phyloP scores from a whole-genome alignment of 2,113 vertebrate genomes.

The Hemicordylus capensis region DNA sequence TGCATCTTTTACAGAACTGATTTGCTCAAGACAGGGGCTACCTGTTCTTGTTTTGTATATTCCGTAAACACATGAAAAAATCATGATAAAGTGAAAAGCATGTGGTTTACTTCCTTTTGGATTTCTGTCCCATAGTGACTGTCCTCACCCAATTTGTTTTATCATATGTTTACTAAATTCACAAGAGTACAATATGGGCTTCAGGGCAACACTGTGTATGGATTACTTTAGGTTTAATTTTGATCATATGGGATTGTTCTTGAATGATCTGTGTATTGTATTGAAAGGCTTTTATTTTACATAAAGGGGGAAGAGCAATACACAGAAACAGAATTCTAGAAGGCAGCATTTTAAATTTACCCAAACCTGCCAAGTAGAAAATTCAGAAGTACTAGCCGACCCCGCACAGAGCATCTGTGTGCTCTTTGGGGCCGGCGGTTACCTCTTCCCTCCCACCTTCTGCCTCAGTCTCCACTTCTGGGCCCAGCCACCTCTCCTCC shows the following conservation, averaged over 20 bases:
- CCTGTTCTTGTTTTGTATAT: not conserved
- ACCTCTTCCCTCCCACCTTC: no score
- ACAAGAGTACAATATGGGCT: not conserved
- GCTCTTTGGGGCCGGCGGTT: no score
- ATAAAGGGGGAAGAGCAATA: not conserved
- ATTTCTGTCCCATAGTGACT: not conserved
- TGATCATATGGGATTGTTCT: not conserved
- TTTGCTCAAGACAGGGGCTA: not conserved
- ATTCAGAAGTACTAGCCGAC: not conserved
- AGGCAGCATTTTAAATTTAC: not conserved
- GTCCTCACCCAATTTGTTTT: not conserved
- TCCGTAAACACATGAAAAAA: not conserved
- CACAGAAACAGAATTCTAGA: not conserved
- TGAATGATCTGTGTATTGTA: not conserved
- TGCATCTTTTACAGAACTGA: no score
- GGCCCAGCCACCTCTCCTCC: no score
- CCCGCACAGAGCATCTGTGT: no score
- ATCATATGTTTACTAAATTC: not conserved
- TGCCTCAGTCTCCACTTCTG: no score
- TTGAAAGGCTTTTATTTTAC: not conserved
- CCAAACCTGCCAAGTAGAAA: not conserved
- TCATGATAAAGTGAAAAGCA: not conserved
- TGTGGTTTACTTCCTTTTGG: not conserved
- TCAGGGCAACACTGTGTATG: not conserved
- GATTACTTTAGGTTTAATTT: not conserved